phyloP scores from a whole-genome alignment of 1,140 invertebrate genomes.

The Musca domestica region DNA sequence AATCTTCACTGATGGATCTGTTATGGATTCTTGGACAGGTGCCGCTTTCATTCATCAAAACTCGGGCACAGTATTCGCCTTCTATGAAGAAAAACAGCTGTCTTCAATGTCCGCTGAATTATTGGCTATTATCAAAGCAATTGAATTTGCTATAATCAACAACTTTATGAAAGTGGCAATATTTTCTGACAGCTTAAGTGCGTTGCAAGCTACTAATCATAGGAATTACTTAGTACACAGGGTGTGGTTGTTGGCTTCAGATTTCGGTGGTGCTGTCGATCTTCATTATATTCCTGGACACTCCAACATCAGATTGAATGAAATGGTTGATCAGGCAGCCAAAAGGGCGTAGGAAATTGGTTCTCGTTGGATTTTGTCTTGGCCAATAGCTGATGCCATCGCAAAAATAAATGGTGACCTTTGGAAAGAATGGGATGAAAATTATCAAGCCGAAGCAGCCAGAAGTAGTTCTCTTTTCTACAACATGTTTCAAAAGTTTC shows the following conservation, averaged over 20 bases:
- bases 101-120: no score
- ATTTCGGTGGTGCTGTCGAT: no score
- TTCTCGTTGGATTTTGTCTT: no score
- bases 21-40: background rate
- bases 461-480: background rate
- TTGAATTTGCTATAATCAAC: no score
- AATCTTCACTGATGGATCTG: conserved; percentile 13
- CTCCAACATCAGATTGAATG: background rate
- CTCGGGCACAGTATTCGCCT: background rate
- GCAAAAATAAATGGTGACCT: background rate
- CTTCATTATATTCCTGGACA: background rate
- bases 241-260: no score
- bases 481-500: background rate
- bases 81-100: no score
- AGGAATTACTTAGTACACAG: no score
- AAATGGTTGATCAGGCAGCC: no score
- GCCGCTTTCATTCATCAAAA: conserved; percentile 4
- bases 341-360: no score
- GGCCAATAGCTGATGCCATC: background rate
- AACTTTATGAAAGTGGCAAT: no score
- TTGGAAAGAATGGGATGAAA: background rate
- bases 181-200: conserved; percentile 1
- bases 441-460: background rate
- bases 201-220: background rate
- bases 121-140: no score